Percentiles rank a stretch among this genome's conserved stretches.
Evolutionary conservation across 2,888 invertebrate genomes (phyloP).

Genomic region (Cerastis rubricosa): DNA sequence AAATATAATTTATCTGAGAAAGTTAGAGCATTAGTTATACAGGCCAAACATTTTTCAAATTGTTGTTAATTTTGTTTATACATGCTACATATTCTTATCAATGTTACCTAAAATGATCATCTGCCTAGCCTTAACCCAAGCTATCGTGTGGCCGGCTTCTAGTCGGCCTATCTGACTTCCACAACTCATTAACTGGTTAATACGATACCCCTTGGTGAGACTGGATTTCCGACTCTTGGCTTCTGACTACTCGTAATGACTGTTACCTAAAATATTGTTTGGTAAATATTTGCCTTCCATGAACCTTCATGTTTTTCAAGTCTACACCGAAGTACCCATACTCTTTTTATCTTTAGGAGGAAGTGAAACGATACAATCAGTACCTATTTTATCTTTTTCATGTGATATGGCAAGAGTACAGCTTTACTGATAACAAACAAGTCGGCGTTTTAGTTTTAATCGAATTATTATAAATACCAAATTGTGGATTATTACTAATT

Average conservation of each 20-base stretch:
- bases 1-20: conserved; percentile 26
- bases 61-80: conserved; percentile 22
- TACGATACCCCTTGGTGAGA: too few relatives aligned
- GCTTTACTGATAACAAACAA: conserved; percentile 49
- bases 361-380: conserved; percentile 51
- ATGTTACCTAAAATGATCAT: conserved; percentile 26
- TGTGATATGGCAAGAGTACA: conserved; percentile 61
- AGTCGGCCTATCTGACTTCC: too few relatives aligned
- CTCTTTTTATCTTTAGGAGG: conserved; percentile 53
- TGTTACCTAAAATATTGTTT: conserved; percentile 26
- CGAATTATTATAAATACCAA: conserved; percentile 14
- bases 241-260: too few relatives aligned
- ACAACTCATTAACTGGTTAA: too few relatives aligned
- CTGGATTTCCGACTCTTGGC: too few relatives aligned
- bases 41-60: background rate
- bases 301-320: conserved; percentile 26
- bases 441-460: conserved; percentile 40
- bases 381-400: conserved; percentile 62
- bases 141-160: too few relatives aligned
- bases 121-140: too few relatives aligned
- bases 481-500: conserved; percentile 53
- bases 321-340: conserved; percentile 1
- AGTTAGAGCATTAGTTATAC: conserved; percentile 9
- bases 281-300: conserved; percentile 46
- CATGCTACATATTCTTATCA: conserved; percentile 35